Evolutionary conservation across 1,140 invertebrate species (phyloP).

Genomic region (Procambarus clarkii): DNA sequence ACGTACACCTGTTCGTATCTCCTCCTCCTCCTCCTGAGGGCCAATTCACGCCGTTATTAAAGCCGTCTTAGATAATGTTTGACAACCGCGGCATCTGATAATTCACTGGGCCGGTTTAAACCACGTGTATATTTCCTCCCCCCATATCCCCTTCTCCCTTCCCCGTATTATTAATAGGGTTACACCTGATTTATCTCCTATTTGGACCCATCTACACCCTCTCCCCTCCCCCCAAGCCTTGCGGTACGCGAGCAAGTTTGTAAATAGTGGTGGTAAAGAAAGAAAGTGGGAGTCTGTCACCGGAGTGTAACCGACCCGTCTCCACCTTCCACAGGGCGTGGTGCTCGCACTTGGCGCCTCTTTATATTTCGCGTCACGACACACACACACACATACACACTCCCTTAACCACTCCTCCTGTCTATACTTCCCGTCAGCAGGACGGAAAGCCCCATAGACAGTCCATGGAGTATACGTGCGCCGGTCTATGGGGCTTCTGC

Average conservation of each 20-base stretch:
- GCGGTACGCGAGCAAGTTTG: background rate
- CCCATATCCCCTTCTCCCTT: too few relatives aligned
- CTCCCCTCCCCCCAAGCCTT: too few relatives aligned
- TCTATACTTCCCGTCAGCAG: background rate
- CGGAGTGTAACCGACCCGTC: slow-evolving; percentile 34
- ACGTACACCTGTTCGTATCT: too few relatives aligned
- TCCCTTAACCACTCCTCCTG: background rate
- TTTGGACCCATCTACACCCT: too few relatives aligned
- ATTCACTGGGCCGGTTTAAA: background rate
- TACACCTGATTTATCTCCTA: too few relatives aligned
- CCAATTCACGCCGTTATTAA: background rate
- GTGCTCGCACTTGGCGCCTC: background rate
- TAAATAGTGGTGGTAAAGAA: slow-evolving; percentile 11
- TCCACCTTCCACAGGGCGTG: slow-evolving; percentile 38
- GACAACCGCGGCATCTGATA: slow-evolving; percentile 22
- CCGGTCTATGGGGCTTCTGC: too few relatives aligned
- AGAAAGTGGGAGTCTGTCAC: slow-evolving; percentile 31
- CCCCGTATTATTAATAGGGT: background rate
- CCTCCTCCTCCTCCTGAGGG: background rate
- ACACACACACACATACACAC: too few relatives aligned
- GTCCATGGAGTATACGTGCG: background rate
- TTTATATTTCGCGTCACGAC: slow-evolving; percentile 40
- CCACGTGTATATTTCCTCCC: background rate
- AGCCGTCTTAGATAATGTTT: slow-evolving; percentile 7
- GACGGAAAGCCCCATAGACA: background rate